Base-by-base conservation (phyloP, 2,888 invertebrate genomes). In the Diplazon laetatorius region DNA sequence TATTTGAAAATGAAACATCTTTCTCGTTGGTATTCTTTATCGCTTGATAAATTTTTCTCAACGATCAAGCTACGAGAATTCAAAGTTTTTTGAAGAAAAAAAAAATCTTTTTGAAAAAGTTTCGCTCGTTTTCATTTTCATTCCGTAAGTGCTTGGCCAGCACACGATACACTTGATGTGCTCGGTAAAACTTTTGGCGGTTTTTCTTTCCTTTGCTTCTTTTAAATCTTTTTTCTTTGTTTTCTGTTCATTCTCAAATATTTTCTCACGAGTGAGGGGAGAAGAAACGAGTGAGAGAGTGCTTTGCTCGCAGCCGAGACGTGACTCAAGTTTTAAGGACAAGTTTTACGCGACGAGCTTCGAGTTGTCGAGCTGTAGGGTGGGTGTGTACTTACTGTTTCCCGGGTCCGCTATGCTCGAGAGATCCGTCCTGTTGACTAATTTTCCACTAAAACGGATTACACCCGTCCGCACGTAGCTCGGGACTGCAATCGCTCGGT, bases 291-390 rank as follows among this genome's bases (percentile, higher is more conserved):
- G 44, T 4, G 44, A 44, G 14, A 16, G 42, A 5, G 46, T 35
- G 59, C 39, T 39, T 22, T 62, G 12, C 35, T 50, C 14, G 8
- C 25, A 30, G 30, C 30, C 16, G 18, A 44, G 18, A 63, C 72
- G 72, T 72, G 72, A 30, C 72, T 30, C 30, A 72, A 62, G 71
- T 63, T 71, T 71, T 63, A 71, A 52, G 71, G 50, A 60, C 70
- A 62, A 62, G 62, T 48, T 59, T 70, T 63, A 63, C 63, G 44
- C 72, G 63, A 63, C 63, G 63, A 57, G 57, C 18, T 46, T 65
- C 46, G 57, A 72, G 65, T 63, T 46, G 37, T 44, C n/a, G 3
- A 20, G 57, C 35, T 8, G 20, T 16, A 16, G 48, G 46, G 50
- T 12, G 22, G 30, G n/a, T n/a, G n/a, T n/a, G 52, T 14, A 35